Evolutionary conservation across 2,113 vertebrate species (phyloP), one percentile per base, ranked within the genome.

Genomic region (Pollachius pollachius): DNA sequence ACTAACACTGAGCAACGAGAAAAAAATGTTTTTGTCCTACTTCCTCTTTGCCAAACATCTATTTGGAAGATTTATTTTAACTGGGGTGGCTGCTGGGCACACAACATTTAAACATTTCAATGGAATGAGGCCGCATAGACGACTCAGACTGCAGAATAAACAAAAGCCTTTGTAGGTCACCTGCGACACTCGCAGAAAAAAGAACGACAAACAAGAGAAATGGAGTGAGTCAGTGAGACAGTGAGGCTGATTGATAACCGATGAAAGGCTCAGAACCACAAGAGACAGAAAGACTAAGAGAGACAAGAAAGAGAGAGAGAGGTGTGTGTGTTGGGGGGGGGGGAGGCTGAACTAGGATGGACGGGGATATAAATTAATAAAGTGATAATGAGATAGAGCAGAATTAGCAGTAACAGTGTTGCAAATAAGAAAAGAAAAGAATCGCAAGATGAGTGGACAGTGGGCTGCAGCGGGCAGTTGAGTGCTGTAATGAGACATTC

Each of bases 401-500:
- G 57, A 37, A 73, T 69, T 52, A 57, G 57, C 23, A n/a, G 5
- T 57, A 56, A 17, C 69, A 67, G 59, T 74, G 65, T 54, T 58
- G n/a, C 34, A 67, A 65, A 25, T 30, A 71, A 74, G 62, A 74
- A 74, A 73, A 56, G 2, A 34, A 4, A 34, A 34, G 2, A 7
- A 34, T 3, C 4, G 30, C 30, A 5, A 34, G 60, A 54, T 66
- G 65, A 70, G 37, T 15, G 73, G 67, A 73, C 11, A 72, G 66
- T 78, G 68, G 79, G 58, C 59, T 82, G 37, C 23, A 69, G 61
- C 62, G 56, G 15, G 4, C 71, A 77, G 69, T 72, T 23, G 58
- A 85, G 74, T 71, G 77, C 84, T 82, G 74, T 88, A 89, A 89
- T 89, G 86, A 86, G 85, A 85, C 83, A 80, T 74, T 74, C 75